phyloP scores from a whole-genome alignment of 2,888 invertebrate genomes.

The Hypomecis atomaria region DNA sequence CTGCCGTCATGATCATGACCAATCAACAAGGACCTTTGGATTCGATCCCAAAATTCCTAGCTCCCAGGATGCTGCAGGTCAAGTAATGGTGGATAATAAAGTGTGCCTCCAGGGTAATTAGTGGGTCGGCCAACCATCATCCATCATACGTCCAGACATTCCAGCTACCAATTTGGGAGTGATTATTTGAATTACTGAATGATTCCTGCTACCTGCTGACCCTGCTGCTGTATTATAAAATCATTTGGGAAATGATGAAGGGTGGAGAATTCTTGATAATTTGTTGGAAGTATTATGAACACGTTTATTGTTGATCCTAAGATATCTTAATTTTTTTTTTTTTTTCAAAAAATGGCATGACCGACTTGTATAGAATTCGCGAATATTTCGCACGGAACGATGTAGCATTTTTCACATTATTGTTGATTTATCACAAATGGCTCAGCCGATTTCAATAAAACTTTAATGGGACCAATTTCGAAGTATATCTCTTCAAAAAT shows the following conservation, averaged over 20 bases:
- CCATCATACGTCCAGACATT: constrained; percentile 37
- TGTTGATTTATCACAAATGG: too few species aligned
- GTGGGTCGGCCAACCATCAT: constrained; percentile 18
- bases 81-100: constrained; percentile 16
- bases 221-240: constrained; percentile 19
- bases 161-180: constrained; percentile 32
- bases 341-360: too few species aligned
- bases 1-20: constrained; percentile 5
- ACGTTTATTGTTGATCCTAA: too few species aligned
- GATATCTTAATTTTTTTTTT: too few species aligned
- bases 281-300: too few species aligned
- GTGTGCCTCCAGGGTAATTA: constrained; percentile 36
- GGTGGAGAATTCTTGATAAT: too few species aligned
- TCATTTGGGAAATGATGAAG: constrained; percentile 8
- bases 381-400: too few species aligned
- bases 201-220: constrained; percentile 19
- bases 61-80: neutral
- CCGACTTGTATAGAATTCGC: too few species aligned
- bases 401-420: too few species aligned
- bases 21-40: constrained; percentile 1
- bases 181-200: constrained; percentile 31
- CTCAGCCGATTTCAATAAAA: too few species aligned
- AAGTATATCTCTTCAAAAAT: too few species aligned
- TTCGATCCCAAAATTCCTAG: neutral
- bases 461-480: too few species aligned